These are phyloP conservation scores for Sander vitreus DNA, from an alignment of 2,113 vertebrate species.

Conservation along the genomic window DNA sequence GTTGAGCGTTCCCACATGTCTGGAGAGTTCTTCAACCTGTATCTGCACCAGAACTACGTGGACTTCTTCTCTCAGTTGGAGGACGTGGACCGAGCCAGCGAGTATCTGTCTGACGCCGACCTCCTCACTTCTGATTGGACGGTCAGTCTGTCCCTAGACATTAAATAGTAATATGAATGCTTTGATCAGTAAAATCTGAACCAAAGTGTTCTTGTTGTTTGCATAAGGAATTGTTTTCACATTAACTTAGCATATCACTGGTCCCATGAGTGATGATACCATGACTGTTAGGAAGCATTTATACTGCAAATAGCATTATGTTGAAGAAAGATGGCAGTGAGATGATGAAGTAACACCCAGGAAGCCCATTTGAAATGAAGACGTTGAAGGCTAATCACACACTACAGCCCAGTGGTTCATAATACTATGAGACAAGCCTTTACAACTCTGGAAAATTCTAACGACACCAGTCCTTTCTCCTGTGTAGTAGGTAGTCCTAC, in stretches of 20 bases:
- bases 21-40: slow-evolving; percentile 93
- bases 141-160: slow-evolving; percentile 81
- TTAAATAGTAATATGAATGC: background rate
- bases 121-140: slow-evolving; percentile 90
- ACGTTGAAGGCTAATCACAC: no score
- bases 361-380: no score
- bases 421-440: no score
- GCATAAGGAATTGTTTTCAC: background rate
- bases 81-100: slow-evolving; percentile 90
- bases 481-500: background rate
- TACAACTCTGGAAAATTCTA: background rate
- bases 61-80: slow-evolving; percentile 93
- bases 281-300: no score
- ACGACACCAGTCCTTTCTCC: background rate
- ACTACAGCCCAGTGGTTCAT: no score
- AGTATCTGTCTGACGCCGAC: slow-evolving; percentile 95
- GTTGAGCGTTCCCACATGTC: slow-evolving; percentile 94
- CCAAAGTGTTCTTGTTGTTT: background rate
- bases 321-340: no score
- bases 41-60: slow-evolving; percentile 97
- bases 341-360: no score
- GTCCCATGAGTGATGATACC: no score
- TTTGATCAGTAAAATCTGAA: background rate
- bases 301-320: no score
- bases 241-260: background rate